phyloP scores from a whole-genome alignment of 2,888 invertebrate species.

The Pheosia tremula region DNA sequence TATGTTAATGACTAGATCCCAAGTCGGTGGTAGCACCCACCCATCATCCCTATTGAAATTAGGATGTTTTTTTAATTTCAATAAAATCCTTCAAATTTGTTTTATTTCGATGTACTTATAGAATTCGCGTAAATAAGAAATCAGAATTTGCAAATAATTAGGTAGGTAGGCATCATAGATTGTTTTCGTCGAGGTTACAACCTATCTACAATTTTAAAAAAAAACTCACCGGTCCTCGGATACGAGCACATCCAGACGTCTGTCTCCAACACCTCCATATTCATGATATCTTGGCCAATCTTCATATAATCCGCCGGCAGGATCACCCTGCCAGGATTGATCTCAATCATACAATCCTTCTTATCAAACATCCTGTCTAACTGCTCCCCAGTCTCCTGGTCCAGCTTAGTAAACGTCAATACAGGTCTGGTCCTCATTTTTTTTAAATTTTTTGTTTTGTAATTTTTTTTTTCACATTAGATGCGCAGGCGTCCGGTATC shows the following conservation, averaged over 20 bases:
- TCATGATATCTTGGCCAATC: conserved; percentile 88
- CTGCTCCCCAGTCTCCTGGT: conserved; percentile 82
- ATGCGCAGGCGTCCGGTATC: conserved; percentile 32
- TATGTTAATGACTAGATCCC: no score
- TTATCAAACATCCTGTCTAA: conserved; percentile 88
- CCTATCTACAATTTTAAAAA: no score
- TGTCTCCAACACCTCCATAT: conserved; percentile 88
- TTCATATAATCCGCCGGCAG: conserved; percentile 88
- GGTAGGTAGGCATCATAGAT: no score
- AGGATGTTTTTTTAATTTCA: no score
- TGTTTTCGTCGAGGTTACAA: no score
- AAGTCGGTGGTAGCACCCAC: no score
- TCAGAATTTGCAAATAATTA: no score
- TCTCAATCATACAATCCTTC: conserved; percentile 88
- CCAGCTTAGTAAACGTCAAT: conserved; percentile 84
- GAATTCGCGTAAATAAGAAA: no score
- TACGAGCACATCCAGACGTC: conserved; percentile 95
- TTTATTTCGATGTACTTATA: no score
- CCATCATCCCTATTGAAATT: no score
- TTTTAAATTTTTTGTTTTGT: conserved; percentile 17
- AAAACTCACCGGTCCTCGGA: conserved; percentile 91
- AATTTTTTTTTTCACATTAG: conserved; percentile 5
- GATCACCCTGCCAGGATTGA: conserved; percentile 88
- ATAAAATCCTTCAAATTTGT: no score
- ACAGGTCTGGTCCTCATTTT: conserved; percentile 69